Evolutionary conservation across 1,140 invertebrate species (phyloP).

Genomic region (Coptotermes formosanus): DNA sequence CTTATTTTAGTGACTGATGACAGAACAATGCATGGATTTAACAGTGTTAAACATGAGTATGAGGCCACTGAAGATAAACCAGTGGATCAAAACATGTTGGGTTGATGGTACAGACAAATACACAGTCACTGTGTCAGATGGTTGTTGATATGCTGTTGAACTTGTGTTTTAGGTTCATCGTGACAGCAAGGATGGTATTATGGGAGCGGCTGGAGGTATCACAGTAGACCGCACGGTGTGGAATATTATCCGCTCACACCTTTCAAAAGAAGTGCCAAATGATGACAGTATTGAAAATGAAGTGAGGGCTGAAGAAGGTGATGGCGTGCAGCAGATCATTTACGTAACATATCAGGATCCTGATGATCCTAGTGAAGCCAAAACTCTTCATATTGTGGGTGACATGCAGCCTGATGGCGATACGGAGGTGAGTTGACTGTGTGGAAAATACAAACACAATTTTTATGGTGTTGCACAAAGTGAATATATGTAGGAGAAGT

Average conservation of each 20-base stretch:
- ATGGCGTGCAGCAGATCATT: conserved; percentile 49
- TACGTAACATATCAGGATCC: conserved; percentile 54
- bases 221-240: conserved; percentile 36
- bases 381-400: conserved; percentile 48
- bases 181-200: conserved; percentile 27
- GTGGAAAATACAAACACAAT: no score
- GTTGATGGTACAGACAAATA: no score
- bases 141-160: not conserved
- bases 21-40: no score
- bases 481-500: no score
- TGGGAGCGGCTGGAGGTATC: conserved; percentile 22
- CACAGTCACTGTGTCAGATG: no score
- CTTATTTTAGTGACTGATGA: no score
- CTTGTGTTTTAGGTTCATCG: conserved; percentile 34
- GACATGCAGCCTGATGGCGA: conserved; percentile 29
- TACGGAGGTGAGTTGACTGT: not conserved
- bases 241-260: conserved; percentile 38
- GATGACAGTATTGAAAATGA: not conserved
- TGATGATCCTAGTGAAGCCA: conserved; percentile 46
- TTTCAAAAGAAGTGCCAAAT: conserved; percentile 34
- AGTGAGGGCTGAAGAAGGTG: conserved; percentile 17
- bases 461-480: no score
- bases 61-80: no score
- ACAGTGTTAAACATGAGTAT: no score
- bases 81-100: no score